Evolutionary conservation across 1,140 invertebrate species (phyloP).

Genomic region (Macrostomum lignano): DNA sequence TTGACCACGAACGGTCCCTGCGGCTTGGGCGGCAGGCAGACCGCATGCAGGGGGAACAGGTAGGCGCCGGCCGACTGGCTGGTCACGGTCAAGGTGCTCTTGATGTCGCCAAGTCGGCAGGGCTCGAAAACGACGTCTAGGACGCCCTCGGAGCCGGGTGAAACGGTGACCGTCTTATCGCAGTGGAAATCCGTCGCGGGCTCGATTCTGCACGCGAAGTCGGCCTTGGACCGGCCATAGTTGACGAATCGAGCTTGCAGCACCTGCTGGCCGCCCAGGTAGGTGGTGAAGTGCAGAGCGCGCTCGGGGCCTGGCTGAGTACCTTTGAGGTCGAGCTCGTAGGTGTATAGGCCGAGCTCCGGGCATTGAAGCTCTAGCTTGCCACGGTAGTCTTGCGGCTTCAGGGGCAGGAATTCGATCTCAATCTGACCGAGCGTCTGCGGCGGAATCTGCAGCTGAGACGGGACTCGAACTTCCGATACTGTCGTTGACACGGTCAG

Average conservation of each 20-base stretch:
- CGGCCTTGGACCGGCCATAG: conserved; percentile 26
- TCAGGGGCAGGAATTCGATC: conserved; percentile 24
- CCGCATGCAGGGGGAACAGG: conserved; percentile 22
- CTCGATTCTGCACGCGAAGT: conserved; percentile 25
- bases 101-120: conserved; percentile 19
- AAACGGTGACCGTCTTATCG: conserved; percentile 22
- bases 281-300: conserved; percentile 19
- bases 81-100: conserved; percentile 14
- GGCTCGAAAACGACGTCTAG: conserved; percentile 27
- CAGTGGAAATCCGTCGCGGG: conserved; percentile 17
- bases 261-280: conserved; percentile 16
- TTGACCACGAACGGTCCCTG: conserved; percentile 25
- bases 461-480: conserved; percentile 19
- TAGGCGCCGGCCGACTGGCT: conserved; percentile 23
- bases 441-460: no score
- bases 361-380: conserved; percentile 18
- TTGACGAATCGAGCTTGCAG: conserved; percentile 23
- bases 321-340: conserved; percentile 22
- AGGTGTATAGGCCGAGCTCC: conserved; percentile 22
- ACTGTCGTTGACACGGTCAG: conserved; percentile 16
- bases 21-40: conserved; percentile 22
- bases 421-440: no score
- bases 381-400: conserved; percentile 15
- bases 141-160: conserved; percentile 18
- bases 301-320: conserved; percentile 19